Evolutionary conservation across 2,888 invertebrate genomes (phyloP).

Genomic region (Eugnorisma glareosa): DNA sequence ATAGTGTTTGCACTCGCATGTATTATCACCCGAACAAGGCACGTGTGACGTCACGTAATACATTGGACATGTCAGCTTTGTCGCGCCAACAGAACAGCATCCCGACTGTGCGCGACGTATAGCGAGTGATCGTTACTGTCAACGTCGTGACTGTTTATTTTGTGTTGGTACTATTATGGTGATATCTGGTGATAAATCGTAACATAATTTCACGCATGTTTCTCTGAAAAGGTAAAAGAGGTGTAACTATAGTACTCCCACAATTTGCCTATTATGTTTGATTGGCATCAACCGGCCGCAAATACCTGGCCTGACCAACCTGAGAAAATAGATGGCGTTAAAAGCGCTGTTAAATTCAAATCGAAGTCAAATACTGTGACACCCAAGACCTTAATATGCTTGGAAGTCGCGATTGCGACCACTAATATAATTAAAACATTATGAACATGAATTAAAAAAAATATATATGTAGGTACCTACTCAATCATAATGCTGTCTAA

Average conservation of each 20-base stretch:
- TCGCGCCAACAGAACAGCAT: slow-evolving; percentile 43
- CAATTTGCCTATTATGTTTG: background rate
- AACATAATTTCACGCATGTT: background rate
- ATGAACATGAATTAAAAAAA: too few relatives aligned
- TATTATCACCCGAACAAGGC: slow-evolving; percentile 49
- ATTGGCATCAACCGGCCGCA: background rate
- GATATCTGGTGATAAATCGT: background rate
- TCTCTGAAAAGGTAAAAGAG: background rate
- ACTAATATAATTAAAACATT: too few relatives aligned
- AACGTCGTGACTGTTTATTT: slow-evolving; percentile 21
- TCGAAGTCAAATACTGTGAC: too few relatives aligned
- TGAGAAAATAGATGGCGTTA: too few relatives aligned
- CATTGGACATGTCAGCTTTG: slow-evolving; percentile 65
- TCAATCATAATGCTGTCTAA: too few relatives aligned
- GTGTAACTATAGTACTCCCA: background rate
- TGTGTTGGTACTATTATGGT: background rate
- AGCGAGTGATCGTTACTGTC: slow-evolving; percentile 38
- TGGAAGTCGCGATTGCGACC: too few relatives aligned
- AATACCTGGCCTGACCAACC: background rate
- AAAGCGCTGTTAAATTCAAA: too few relatives aligned
- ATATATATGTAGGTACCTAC: too few relatives aligned
- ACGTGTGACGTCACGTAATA: slow-evolving; percentile 68
- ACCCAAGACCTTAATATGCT: too few relatives aligned
- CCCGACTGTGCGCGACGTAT: slow-evolving; percentile 14
- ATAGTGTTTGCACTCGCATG: slow-evolving; percentile 37